Base-by-base conservation (phyloP, 2,888 invertebrate species). In the Venusia cambrica region DNA sequence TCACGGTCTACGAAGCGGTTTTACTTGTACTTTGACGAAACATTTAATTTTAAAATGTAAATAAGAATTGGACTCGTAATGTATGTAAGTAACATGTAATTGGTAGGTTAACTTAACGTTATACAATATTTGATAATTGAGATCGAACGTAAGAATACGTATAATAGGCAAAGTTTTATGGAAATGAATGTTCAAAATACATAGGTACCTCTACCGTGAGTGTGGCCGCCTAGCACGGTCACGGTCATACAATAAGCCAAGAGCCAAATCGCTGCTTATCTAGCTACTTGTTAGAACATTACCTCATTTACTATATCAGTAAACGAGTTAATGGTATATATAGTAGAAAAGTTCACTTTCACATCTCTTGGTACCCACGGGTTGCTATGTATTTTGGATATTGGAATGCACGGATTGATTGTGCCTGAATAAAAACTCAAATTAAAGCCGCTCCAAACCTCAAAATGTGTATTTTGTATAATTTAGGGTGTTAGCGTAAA, bases 381-480 rank as follows among this genome's bases (percentile, higher is more conserved):
- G 59, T 71, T 68, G 64, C 70, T 52, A 55, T 83, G 83, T 81
- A 81, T 81, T 76, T 54, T 61, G 67, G 73, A 69, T 73, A 84
- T 81, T 59, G 87, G 87, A 59, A 69, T 75, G 87, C 73, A 79
- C 73, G 85, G 85, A 73, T 80, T 84, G 85, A 76, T 72, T 73
- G 85, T 85, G 85, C 87, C 85, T 85, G 84, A 77, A 70, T 15
- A 31, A 38, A 44, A 77, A 78, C 65, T 77, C 78, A 79, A 50
- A 48, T 76, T 73, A 80, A 81, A 77, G 81, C 87, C 85, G 85
- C 85, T 85, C 83, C 79, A 81, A 79, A 85, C 85, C 85, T 85
- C 85, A 83, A 83, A 83, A 79, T 83, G 69, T 83, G 75, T 80
- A 80, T 66, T 65, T 62, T 63, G 68, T 71, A 71, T 67, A 58